Evolutionary conservation across 2,113 vertebrate species (phyloP).

Genomic region (Trematomus loennbergii): DNA sequence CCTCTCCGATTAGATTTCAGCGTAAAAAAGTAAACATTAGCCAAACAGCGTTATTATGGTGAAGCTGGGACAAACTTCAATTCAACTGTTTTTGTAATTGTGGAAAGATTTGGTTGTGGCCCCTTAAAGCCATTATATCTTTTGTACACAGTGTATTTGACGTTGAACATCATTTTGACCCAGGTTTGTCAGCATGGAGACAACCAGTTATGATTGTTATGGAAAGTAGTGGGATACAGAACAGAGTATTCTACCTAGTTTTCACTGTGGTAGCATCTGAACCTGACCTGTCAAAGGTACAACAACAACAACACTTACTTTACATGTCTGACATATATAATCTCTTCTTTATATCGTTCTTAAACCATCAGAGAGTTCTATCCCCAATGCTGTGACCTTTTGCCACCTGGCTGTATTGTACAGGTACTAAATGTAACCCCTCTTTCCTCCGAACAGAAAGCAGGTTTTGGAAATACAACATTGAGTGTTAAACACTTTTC

Average conservation of each 20-base stretch:
- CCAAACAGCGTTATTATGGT: constrained; percentile 54
- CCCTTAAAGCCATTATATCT: neutral
- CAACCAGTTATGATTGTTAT: constrained; percentile 64
- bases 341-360: neutral
- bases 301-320: constrained; percentile 76
- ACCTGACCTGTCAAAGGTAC: constrained; percentile 82
- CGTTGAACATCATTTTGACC: constrained; percentile 52
- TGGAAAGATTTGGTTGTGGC: constrained; percentile 13
- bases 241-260: constrained; percentile 78
- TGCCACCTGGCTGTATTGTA: neutral
- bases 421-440: neutral
- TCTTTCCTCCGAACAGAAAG: neutral
- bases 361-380: neutral
- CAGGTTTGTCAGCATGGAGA: constrained; percentile 49
- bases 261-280: constrained; percentile 76
- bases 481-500: neutral
- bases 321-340: neutral
- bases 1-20: no score
- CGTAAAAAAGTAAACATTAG: constrained; percentile 26
- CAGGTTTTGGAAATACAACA: neutral
- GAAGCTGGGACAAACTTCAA: constrained; percentile 63
- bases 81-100: constrained; percentile 24
- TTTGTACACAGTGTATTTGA: constrained; percentile 2
- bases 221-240: constrained; percentile 51
- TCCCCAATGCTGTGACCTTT: neutral